Evolutionary conservation across 2,113 vertebrate genomes (phyloP), one percentile per base, ranked within the genome.

Genomic region (Vireo altiloquus): DNA sequence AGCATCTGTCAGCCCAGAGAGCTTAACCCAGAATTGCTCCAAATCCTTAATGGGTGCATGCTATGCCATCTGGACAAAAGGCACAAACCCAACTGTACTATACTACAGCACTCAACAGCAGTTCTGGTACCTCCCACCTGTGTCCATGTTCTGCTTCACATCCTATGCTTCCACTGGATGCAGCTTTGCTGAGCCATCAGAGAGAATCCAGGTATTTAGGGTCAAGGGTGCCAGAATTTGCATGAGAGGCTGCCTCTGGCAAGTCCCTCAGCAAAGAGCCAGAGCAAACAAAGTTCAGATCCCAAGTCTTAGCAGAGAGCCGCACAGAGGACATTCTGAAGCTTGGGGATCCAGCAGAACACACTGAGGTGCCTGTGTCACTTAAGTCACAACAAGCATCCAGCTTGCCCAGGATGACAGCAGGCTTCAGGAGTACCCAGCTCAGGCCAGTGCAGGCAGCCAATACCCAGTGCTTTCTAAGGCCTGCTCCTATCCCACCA

Each of bases 371-470:
- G 46, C 18, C 50, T 5, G 16, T 30, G n/a, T 15, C 37, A 11
- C 0, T 3, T 0, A 1, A 18, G 17, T 8, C n/a, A 64, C 16
- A 74, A 30, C 14, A 17, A 1, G 30, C 25, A 47, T 25, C 37
- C 3, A 0, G 21, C 46, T 25, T 42, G 33, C 33, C 39, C 56
- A 63, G 54, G 30, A 87, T 27, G 39, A 53, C 12, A 40, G 18
- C 15, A 57, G 35, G 63, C 37, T 44, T 61, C 66, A 76, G 18
- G 40, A 60, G 20, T 0, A 39, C 6, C 31, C 17, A 31, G 17
- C 27, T 23, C 57, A 64, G 37, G 82, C 23, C 85, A 49, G 3
- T 0, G 14, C 0, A 5, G 27, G 53, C 47, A 49, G 70, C 13
- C 57, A 33, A 30, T 14, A 44, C 7, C 22, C 25, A 19, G 11